Conservation (phyloP, 2,113 vertebrate species). For the Mellivora capensis region DNA sequence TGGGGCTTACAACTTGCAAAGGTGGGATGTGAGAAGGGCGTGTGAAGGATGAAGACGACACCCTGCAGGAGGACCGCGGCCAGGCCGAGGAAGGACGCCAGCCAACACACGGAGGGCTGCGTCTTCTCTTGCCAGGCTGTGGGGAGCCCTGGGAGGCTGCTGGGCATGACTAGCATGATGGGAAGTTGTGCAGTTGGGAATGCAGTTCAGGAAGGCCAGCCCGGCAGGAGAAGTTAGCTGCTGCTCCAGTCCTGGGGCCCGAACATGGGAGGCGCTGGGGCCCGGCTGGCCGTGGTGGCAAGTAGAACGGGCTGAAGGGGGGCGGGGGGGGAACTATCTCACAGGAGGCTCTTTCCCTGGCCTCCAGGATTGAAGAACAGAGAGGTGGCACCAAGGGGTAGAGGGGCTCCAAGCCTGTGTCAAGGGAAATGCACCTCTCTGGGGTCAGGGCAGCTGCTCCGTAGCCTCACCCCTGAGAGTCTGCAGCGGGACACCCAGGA, state of each 20-base stretch:
- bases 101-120: accelerated
- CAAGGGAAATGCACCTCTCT: neutral
- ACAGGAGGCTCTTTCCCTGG: neutral
- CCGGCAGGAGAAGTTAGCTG: neutral
- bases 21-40: too few species aligned
- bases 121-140: neutral
- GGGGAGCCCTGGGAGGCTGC: neutral
- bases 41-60: too few species aligned
- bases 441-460: neutral
- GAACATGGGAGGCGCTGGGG: too few species aligned
- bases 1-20: neutral
- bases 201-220: neutral
- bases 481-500: too few species aligned
- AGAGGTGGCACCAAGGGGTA: accelerated
- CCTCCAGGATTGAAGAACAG: neutral
- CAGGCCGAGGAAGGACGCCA: accelerated
- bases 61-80: accelerated
- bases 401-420: neutral
- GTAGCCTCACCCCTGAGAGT: neutral
- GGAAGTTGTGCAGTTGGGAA: neutral
- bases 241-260: neutral
- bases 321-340: accelerated
- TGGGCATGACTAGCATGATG: neutral
- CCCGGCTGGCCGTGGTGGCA: too few species aligned
- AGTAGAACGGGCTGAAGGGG: neutral